Evolutionary conservation across 2,797 vertebrate species (phyloP).

Genomic region (Pseudomugil gertrudae): DNA sequence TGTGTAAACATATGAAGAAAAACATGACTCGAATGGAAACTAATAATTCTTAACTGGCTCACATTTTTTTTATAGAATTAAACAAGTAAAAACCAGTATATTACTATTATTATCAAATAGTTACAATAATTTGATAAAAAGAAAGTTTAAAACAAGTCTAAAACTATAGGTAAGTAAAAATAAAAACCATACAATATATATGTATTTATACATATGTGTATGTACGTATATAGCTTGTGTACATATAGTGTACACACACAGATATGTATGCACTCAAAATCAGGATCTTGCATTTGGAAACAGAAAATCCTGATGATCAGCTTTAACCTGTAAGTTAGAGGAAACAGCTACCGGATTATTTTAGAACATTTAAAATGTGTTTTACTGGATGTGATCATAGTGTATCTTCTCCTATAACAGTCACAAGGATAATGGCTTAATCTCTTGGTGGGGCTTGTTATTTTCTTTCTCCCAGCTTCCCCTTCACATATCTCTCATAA

Average conservation of each 20-base stretch:
- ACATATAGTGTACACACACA: too few species aligned
- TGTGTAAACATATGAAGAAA: constrained; percentile 52
- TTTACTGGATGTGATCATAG: constrained; percentile 45
- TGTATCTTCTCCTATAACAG: constrained; percentile 19
- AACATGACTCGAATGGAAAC: constrained; percentile 24
- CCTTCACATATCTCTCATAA: constrained; percentile 40
- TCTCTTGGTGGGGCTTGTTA: constrained; percentile 55
- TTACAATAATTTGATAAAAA: constrained; percentile 24
- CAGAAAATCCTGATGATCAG: too few species aligned
- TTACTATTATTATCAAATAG: too few species aligned
- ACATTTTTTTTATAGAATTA: neutral
- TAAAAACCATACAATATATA: too few species aligned
- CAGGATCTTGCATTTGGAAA: constrained; percentile 18
- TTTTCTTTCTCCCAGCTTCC: constrained; percentile 40
- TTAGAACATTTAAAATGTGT: constrained; percentile 45
- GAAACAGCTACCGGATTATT: constrained; percentile 17
- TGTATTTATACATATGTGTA: too few species aligned
- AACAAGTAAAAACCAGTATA: neutral
- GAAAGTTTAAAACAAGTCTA: too few species aligned
- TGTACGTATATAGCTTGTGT: too few species aligned
- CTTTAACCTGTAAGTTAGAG: neutral
- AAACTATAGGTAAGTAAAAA: too few species aligned
- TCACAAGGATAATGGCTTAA: constrained; percentile 48
- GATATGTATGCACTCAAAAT: too few species aligned
- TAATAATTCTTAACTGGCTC: constrained; percentile 27